phyloP scores from a whole-genome alignment of 2,888 invertebrate genomes.

The Himalopsyche tibetana region DNA sequence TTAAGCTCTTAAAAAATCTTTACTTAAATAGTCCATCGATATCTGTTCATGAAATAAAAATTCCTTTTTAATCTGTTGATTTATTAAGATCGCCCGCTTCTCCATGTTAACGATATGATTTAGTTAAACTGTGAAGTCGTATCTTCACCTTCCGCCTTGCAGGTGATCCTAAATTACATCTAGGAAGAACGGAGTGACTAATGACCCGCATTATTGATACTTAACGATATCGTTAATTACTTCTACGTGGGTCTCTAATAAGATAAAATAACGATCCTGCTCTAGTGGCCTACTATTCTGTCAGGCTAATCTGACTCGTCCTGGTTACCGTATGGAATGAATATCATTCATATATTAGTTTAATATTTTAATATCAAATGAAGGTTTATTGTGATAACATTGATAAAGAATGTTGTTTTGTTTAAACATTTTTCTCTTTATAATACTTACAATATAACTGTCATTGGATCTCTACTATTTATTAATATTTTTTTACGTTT shows the following conservation, averaged over 20 bases:
- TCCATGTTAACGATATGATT: slow-evolving; percentile 29
- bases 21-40: too few species aligned
- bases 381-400: too few species aligned
- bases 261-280: neutral
- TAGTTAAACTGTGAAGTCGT: slow-evolving; percentile 28
- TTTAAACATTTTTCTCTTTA: too few species aligned
- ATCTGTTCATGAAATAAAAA: neutral
- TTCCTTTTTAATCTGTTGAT: neutral
- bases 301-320: neutral
- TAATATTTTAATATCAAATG: too few species aligned
- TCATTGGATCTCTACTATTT: too few species aligned
- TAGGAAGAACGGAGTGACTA: neutral
- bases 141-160: slow-evolving; percentile 28
- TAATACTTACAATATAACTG: too few species aligned
- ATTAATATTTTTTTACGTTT: too few species aligned
- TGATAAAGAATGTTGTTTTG: too few species aligned
- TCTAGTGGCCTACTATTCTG: slow-evolving; percentile 14
- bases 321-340: too few species aligned
- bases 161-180: slow-evolving; percentile 17
- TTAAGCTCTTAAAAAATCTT: too few species aligned
- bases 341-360: too few species aligned
- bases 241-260: neutral
- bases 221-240: slow-evolving; percentile 56
- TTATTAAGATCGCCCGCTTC: slow-evolving; percentile 1
- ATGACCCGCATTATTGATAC: slow-evolving; percentile 50